These are phyloP conservation scores for Myotis vivesi DNA, from an alignment of 2,797 vertebrate genomes.

Conservation along the genomic window DNA sequence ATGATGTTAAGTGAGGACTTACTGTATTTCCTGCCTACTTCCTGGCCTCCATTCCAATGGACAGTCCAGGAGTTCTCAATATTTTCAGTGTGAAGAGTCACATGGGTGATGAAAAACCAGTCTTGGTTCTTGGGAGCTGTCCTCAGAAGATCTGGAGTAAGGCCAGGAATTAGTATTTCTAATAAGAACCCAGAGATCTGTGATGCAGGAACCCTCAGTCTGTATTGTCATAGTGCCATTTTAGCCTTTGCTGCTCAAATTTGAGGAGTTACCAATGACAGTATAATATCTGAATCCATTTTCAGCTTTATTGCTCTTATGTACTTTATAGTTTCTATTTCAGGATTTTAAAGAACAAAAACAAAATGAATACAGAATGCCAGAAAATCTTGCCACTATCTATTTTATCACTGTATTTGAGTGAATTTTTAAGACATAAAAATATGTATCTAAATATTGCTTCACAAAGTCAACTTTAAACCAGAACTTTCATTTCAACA, in stretches of 20 bases:
- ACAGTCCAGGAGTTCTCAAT: background rate
- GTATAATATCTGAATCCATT: background rate
- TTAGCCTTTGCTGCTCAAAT: background rate
- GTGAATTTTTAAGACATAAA: constrained; percentile 15
- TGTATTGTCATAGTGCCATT: background rate
- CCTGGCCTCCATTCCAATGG: background rate
- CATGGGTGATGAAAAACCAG: background rate
- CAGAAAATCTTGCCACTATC: background rate
- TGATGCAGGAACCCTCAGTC: background rate
- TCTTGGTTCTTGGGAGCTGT: background rate
- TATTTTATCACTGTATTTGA: background rate
- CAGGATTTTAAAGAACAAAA: constrained; percentile 34
- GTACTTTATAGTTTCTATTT: background rate
- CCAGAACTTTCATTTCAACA: constrained; percentile 61
- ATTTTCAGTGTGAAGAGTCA: background rate
- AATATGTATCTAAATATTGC: background rate
- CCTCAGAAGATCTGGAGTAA: background rate
- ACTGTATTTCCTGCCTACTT: background rate
- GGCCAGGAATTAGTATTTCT: background rate
- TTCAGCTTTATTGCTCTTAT: constrained; percentile 38
- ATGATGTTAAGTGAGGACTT: background rate
- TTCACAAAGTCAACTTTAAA: background rate
- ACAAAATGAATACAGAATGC: background rate
- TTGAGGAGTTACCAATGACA: background rate
- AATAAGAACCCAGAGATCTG: background rate